phyloP scores from a whole-genome alignment of 2,113 vertebrate species.

The Podiceps cristatus region DNA sequence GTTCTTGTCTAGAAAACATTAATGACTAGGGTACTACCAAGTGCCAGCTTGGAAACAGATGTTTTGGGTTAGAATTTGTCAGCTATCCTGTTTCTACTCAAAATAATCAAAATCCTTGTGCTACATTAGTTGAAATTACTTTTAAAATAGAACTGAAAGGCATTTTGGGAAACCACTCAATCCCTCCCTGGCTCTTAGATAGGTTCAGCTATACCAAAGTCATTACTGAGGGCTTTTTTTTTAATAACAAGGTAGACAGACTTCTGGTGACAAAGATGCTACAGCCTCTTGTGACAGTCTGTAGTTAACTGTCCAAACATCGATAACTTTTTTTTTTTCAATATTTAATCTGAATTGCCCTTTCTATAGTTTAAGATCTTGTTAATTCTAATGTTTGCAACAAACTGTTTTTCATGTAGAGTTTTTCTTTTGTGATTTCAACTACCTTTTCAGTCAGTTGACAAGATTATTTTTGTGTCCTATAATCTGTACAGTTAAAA shows the following conservation, averaged over 20 bases:
- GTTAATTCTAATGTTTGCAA: neutral
- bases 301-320: neutral
- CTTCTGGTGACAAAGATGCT: neutral
- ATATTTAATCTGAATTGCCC: neutral
- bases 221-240: neutral
- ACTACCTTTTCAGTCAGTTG: neutral
- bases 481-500: neutral
- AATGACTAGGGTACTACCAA: neutral
- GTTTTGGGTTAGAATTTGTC: neutral
- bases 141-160: neutral
- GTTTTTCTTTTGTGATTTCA: neutral
- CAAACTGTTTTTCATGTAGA: neutral
- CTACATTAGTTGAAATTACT: neutral
- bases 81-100: neutral
- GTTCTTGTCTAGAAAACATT: neutral
- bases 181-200: neutral
- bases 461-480: neutral
- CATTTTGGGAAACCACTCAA: neutral
- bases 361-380: neutral
- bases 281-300: neutral
- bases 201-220: neutral
- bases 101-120: neutral
- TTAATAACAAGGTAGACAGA: neutral
- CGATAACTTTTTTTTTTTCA: neutral
- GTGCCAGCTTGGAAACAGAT: neutral